Conservation (phyloP, 1,140 invertebrate genomes). For the Lepidurus couesii region DNA sequence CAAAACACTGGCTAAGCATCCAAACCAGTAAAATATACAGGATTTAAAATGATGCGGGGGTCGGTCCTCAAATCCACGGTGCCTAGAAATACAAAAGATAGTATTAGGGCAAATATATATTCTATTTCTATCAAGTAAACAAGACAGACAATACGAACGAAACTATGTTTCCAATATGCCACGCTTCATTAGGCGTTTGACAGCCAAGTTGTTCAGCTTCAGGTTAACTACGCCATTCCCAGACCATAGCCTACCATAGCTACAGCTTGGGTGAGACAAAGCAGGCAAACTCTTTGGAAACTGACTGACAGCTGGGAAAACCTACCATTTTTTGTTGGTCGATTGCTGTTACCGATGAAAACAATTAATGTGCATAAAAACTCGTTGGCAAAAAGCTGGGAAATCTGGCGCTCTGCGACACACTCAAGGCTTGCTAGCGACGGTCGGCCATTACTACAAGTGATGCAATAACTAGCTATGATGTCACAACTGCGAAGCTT, state of each 20-base stretch:
- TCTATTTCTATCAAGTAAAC: no score
- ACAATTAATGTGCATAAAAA: not conserved
- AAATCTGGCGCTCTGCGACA: not conserved
- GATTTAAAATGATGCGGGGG: not conserved
- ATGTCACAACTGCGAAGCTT: constrained; percentile 10
- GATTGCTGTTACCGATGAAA: constrained; percentile 12
- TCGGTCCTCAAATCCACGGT: not conserved
- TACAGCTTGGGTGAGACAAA: not conserved
- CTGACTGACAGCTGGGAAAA: not conserved
- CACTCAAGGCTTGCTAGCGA: not conserved
- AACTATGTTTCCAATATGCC: no score
- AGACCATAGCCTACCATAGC: not conserved
- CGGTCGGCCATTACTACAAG: constrained; percentile 7
- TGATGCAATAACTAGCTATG: not conserved
- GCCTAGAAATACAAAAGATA: not conserved
- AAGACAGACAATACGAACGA: no score
- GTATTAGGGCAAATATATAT: no score
- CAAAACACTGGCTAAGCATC: constrained; percentile 15
- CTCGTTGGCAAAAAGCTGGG: not conserved
- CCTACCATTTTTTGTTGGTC: not conserved
- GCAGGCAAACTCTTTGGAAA: not conserved
- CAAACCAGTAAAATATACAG: constrained; percentile 6
- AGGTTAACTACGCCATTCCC: no score
- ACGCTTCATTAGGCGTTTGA: no score
- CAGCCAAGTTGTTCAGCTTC: no score